These are phyloP conservation scores for Gobio occitaniae DNA, from an alignment of 2,797 vertebrate genomes.

Conservation along the genomic window DNA sequence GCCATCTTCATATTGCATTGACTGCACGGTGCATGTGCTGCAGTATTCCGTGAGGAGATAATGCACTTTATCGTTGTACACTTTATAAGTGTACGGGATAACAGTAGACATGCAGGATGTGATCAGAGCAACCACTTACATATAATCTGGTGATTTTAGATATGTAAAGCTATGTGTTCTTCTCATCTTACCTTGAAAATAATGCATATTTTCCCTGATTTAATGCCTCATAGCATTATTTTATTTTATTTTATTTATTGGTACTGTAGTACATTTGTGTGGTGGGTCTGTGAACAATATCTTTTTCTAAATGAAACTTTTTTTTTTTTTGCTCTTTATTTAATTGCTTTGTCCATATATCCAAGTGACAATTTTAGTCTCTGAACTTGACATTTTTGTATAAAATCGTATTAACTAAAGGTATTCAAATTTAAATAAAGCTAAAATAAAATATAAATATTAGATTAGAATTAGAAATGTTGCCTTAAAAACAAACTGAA, in stretches of 20 bases:
- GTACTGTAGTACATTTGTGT: not conserved
- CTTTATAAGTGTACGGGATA: not conserved
- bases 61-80: not conserved
- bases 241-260: not conserved
- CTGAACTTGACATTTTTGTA: not conserved
- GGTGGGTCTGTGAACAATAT: not conserved
- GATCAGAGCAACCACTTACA: not conserved
- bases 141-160: not conserved
- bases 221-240: not conserved
- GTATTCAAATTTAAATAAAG: not conserved
- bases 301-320: not conserved
- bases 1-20: conserved; percentile 31
- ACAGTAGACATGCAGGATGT: not conserved
- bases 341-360: not conserved
- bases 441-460: not conserved
- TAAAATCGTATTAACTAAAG: not conserved
- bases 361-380: not conserved
- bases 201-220: not conserved
- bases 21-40: conserved; percentile 25
- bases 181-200: not conserved
- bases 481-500: not conserved
- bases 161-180: not conserved
- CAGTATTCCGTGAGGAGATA: not conserved
- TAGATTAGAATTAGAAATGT: not conserved
- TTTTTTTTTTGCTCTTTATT: not conserved